Conservation (phyloP, 2,888 invertebrate genomes). For the Gryllus longicercus region DNA sequence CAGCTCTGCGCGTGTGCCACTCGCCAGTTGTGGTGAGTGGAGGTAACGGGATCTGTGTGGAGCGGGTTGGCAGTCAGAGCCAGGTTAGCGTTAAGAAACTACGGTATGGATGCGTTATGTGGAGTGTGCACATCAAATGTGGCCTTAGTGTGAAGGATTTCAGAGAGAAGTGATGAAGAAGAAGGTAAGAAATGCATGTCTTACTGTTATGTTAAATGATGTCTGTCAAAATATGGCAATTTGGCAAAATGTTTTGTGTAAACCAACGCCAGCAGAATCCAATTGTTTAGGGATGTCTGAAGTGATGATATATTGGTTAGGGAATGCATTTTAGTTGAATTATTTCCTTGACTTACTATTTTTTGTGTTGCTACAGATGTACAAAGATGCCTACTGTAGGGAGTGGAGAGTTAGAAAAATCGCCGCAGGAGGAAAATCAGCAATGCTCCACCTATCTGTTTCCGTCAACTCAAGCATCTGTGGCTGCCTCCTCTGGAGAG, state of each 20-base stretch:
- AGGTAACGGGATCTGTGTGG: background rate
- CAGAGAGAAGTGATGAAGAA: slow-evolving; percentile 33
- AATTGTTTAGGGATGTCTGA: background rate
- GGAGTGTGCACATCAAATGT: slow-evolving; percentile 25
- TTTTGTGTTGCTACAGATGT: slow-evolving; percentile 52
- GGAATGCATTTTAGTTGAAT: background rate
- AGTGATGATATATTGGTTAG: background rate
- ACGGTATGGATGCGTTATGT: background rate
- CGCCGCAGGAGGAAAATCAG: slow-evolving; percentile 29
- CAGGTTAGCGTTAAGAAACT: background rate
- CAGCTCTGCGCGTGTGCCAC: too few species aligned
- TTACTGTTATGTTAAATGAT: background rate
- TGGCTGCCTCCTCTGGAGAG: slow-evolving; percentile 22
- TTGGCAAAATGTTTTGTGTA: background rate
- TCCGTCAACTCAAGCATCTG: slow-evolving; percentile 32
- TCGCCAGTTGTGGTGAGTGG: background rate
- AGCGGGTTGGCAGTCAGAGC: background rate
- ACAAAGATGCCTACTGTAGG: slow-evolving; percentile 66
- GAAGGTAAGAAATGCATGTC: slow-evolving; percentile 29
- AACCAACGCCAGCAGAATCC: background rate
- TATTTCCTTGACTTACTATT: background rate
- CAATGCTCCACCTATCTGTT: slow-evolving; percentile 43
- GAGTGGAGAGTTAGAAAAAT: slow-evolving; percentile 52
- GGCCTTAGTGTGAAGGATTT: slow-evolving; percentile 23
- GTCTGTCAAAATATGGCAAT: background rate